Conservation (phyloP, 2,113 vertebrate genomes). For the Sphyrna mokarran region DNA sequence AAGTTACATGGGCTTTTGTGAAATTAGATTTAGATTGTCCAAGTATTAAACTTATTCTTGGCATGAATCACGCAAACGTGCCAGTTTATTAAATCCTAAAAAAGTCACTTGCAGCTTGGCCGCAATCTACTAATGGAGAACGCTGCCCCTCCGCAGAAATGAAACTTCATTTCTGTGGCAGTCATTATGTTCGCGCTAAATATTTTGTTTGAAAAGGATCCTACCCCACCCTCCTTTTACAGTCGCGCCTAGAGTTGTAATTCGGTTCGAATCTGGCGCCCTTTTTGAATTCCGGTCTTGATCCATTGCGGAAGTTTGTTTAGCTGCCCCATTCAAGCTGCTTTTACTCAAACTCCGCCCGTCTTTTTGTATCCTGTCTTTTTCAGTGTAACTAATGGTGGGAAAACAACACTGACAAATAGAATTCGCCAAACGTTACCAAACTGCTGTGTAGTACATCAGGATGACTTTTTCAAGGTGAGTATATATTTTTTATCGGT, state of each 20-base stretch:
- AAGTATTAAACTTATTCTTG: no score
- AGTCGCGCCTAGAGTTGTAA: background rate
- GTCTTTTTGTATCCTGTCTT: background rate
- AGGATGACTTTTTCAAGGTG: conserved; percentile 74
- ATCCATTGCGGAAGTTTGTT: background rate
- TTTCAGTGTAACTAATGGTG: conserved; percentile 67
- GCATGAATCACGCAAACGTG: no score
- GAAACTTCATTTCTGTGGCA: no score
- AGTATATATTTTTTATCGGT: conserved; percentile 38
- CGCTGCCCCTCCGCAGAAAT: no score
- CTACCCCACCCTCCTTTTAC: background rate
- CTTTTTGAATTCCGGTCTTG: background rate
- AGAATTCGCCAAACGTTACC: conserved; percentile 60
- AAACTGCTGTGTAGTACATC: conserved; percentile 70
- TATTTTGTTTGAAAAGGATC: background rate
- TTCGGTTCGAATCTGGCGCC: background rate
- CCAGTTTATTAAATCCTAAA: no score
- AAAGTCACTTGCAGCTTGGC: no score
- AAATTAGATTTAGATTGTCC: no score
- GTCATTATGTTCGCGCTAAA: background rate
- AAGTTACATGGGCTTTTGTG: no score
- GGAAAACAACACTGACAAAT: conserved; percentile 68
- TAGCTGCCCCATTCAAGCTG: background rate
- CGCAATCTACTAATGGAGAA: no score
- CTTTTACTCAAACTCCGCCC: background rate